Evolutionary conservation across 1,140 invertebrate species (phyloP).

Genomic region (Streblospio benedicti): DNA sequence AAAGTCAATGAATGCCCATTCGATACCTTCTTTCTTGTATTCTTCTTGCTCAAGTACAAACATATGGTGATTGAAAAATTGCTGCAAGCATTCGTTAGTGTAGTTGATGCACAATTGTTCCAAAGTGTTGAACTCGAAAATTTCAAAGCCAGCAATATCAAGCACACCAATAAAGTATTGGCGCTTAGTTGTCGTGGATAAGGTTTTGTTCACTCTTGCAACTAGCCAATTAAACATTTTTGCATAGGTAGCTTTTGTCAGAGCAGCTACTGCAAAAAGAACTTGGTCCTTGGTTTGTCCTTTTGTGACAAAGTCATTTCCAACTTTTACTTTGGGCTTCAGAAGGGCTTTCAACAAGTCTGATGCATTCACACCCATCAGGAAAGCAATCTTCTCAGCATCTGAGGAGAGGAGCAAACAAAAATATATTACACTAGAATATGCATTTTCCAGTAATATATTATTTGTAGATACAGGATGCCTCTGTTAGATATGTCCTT

Average conservation of each 20-base stretch:
- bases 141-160: conserved; percentile 99
- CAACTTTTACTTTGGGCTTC: conserved; percentile 56
- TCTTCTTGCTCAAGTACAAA: conserved; percentile 99
- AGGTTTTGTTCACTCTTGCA: conserved; percentile 95
- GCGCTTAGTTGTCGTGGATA: conserved; percentile 94
- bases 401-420: conserved; percentile 55
- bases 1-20: conserved; percentile 99
- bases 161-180: conserved; percentile 98
- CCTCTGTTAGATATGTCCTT: too few species aligned
- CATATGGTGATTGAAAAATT: conserved; percentile 99
- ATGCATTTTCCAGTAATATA: too few species aligned
- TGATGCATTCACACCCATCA: conserved; percentile 59
- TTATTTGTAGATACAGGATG: too few species aligned
- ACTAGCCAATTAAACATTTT: conserved; percentile 94
- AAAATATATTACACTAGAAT: too few species aligned
- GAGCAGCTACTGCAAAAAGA: conserved; percentile 84
- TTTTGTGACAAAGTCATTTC: conserved; percentile 94
- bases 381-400: conserved; percentile 83
- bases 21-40: conserved; percentile 93
- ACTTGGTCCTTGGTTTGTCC: conserved; percentile 94
- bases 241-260: conserved; percentile 94
- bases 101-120: conserved; percentile 99
- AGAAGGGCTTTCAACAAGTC: conserved; percentile 54
- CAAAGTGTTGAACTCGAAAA: conserved; percentile 99
- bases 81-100: conserved; percentile 99